Base-by-base conservation (phyloP, 2,113 vertebrate genomes). In the Paedocypris sp. region DNA sequence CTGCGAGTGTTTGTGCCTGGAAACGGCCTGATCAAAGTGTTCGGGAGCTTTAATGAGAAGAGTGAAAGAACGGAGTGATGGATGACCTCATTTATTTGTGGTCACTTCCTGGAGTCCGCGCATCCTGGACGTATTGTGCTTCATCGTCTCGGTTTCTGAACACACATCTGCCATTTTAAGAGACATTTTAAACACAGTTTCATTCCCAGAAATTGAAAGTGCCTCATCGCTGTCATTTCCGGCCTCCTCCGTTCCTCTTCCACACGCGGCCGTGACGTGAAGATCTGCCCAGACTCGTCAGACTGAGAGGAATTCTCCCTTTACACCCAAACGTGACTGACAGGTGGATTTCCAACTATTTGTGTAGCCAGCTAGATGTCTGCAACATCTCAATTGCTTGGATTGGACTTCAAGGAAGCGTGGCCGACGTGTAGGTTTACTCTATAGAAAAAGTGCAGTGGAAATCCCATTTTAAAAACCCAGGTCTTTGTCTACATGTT, bases 41-140 rank as follows among this genome's bases (percentile, higher is more conserved):
- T 23, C 12, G 3, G 1, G 32, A 32, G 39, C 28, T 66, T 33
- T 47, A 35, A 28, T 20, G 11, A 51, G 45, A 7, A 43, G 15
- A 4, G 25, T 22, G 43, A 72, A 38, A 43, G 20, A 46, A 18
- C 23, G 45, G 28, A 50, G 19, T 66, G 70, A 78, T 70, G 64
- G 68, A 79, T 63, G 68, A 75, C 51, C 69, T 78, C 66, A 66
- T 76, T 73, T 67, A 71, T 77, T 28, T 72, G 35, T 20, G 49
- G 33, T 62, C 66, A 50, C 65, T 67, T 74, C 15, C 64, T 65
- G 11, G 68, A 46, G 60, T 36, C 22, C 13, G 39, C 15, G 8
- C 74, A 76, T 81, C 72, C 72, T 75, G 71, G 31, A 52, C 36
- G 45, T 10, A 11, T 33, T 60, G 15, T 18, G 6, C 62, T 71